phyloP scores from a whole-genome alignment of 2,797 vertebrate genomes.

The Macropus fuliginosus region DNA sequence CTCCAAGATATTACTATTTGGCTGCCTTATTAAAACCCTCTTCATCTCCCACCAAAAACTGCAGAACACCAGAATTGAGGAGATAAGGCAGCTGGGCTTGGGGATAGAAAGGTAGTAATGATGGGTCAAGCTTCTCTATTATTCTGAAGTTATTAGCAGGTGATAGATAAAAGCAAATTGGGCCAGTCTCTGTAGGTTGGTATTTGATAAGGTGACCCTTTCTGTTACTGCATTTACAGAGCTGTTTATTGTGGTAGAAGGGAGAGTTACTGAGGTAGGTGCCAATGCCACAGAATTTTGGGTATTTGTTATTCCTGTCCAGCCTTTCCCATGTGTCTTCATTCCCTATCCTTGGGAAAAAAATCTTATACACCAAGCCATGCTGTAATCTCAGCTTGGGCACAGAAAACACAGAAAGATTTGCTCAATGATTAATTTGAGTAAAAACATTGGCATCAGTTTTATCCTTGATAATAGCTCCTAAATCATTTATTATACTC shows the following conservation, averaged over 20 bases:
- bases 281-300: background rate
- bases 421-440: background rate
- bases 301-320: background rate
- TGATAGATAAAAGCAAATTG: background rate
- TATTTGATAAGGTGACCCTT: background rate
- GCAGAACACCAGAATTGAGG: background rate
- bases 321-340: background rate
- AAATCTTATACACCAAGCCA: background rate
- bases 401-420: background rate
- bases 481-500: background rate
- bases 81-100: background rate
- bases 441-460: background rate
- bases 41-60: background rate
- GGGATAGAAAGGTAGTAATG: background rate
- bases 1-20: background rate
- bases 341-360: background rate
- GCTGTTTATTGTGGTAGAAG: background rate
- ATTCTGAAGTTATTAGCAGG: background rate
- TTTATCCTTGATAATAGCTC: background rate
- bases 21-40: background rate
- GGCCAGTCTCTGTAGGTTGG: background rate
- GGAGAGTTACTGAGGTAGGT: background rate
- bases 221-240: background rate
- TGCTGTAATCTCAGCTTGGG: background rate
- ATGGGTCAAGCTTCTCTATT: background rate